A percentile compares a stretch with the other conserved stretches of the same genome.
These are phyloP conservation scores for Eutolmus rufibarbis DNA, from an alignment of 2,888 invertebrate genomes.

Conservation along the genomic window DNA sequence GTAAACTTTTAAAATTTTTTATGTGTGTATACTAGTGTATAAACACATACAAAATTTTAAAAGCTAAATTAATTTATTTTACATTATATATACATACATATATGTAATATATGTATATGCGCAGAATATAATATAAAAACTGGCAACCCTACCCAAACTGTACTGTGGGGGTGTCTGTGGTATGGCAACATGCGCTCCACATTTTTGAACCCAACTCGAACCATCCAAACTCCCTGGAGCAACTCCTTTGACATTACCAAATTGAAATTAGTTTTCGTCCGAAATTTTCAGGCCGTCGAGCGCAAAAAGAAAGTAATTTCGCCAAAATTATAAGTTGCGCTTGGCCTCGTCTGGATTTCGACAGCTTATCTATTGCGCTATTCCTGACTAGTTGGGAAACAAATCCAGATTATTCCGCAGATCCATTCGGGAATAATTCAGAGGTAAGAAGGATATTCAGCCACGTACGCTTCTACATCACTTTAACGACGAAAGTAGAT, in stretches of 20 bases:
- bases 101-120: too few species aligned
- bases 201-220: neutral
- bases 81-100: too few species aligned
- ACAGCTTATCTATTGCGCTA: neutral
- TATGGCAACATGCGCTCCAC: neutral
- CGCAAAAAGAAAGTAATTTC: neutral
- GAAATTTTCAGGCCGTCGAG: neutral
- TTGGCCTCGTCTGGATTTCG: neutral
- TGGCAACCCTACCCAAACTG: neutral
- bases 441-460: neutral
- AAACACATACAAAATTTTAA: too few species aligned
- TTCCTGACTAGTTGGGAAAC: neutral
- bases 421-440: neutral
- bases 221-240: neutral
- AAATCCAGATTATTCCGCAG: neutral
- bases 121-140: neutral
- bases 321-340: neutral
- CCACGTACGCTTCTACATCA: neutral
- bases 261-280: slow-evolving; percentile 24
- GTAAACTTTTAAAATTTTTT: too few species aligned
- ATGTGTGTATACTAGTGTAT: too few species aligned
- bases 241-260: neutral
- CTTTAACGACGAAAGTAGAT: neutral
- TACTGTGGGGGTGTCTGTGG: neutral
- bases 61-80: too few species aligned